phyloP scores from a whole-genome alignment of 2,113 vertebrate species.

The Pantherophis guttatus region DNA sequence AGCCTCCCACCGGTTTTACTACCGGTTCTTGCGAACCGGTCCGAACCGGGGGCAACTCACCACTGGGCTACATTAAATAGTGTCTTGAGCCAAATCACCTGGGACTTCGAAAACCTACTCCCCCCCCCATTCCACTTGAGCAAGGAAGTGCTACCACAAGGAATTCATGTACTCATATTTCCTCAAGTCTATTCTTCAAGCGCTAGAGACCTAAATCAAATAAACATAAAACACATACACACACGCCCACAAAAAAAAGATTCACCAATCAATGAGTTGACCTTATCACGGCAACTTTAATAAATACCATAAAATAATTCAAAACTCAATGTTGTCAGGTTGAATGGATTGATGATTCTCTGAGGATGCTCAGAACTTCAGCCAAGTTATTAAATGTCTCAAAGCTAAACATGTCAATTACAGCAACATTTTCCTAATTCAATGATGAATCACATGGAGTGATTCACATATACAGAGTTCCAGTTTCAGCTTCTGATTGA shows the following conservation, averaged over 20 bases:
- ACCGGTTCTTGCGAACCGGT: too few relatives aligned
- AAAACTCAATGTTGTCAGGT: neutral
- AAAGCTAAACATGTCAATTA: neutral
- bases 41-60: too few relatives aligned
- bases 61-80: neutral
- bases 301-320: neutral
- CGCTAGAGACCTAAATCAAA: neutral
- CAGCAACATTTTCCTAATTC: neutral
- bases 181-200: neutral
- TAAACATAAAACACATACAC: neutral
- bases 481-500: neutral
- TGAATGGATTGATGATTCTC: neutral
- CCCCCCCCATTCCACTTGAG: neutral
- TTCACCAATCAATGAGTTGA: neutral
- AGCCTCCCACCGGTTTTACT: too few relatives aligned
- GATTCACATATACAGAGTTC: neutral
- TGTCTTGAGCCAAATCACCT: neutral
- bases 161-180: neutral
- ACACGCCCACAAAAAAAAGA: too few relatives aligned
- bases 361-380: neutral
- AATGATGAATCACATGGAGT: too few relatives aligned
- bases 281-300: neutral
- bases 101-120: neutral
- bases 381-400: neutral
- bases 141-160: neutral